Evolutionary conservation across 2,888 invertebrate genomes (phyloP).

Genomic region (Xylota sylvarum): DNA sequence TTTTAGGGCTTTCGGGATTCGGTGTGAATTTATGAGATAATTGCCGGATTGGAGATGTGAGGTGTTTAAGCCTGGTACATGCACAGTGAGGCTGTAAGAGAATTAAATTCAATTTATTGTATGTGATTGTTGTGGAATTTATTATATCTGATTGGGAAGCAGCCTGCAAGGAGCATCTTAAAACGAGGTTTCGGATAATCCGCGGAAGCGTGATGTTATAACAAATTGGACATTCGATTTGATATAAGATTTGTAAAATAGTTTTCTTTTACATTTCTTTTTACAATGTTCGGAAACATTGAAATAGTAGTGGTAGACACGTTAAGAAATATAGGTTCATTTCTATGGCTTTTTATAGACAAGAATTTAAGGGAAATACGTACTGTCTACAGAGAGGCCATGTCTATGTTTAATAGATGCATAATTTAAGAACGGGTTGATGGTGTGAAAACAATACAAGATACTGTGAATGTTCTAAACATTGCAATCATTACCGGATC

Average conservation of each 20-base stretch:
- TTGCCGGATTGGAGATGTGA: slow-evolving; percentile 39
- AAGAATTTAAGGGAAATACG: too few relatives aligned
- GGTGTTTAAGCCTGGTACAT: neutral
- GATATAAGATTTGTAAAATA: slow-evolving; percentile 16
- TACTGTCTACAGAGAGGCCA: too few relatives aligned
- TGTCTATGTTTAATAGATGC: too few relatives aligned
- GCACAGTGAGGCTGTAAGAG: slow-evolving; percentile 17
- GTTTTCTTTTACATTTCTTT: neutral
- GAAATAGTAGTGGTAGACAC: too few relatives aligned
- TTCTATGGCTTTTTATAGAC: too few relatives aligned
- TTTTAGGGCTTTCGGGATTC: slow-evolving; percentile 62
- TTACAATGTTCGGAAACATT: too few relatives aligned
- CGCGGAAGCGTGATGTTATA: slow-evolving; percentile 53
- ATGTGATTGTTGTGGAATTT: slow-evolving; percentile 48
- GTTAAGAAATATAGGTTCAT: too few relatives aligned
- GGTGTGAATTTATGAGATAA: slow-evolving; percentile 74
- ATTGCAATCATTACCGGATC: too few relatives aligned
- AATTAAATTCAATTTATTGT: slow-evolving; percentile 64
- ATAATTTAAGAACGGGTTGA: too few relatives aligned
- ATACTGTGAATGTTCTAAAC: too few relatives aligned
- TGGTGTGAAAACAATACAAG: too few relatives aligned
- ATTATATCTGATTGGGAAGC: slow-evolving; percentile 25
- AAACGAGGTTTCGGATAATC: slow-evolving; percentile 46
- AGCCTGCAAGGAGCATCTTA: neutral
- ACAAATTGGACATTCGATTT: slow-evolving; percentile 40